These are phyloP conservation scores for Neodiprion lecontei DNA, from an alignment of 1,140 invertebrate genomes.

Conservation along the genomic window DNA sequence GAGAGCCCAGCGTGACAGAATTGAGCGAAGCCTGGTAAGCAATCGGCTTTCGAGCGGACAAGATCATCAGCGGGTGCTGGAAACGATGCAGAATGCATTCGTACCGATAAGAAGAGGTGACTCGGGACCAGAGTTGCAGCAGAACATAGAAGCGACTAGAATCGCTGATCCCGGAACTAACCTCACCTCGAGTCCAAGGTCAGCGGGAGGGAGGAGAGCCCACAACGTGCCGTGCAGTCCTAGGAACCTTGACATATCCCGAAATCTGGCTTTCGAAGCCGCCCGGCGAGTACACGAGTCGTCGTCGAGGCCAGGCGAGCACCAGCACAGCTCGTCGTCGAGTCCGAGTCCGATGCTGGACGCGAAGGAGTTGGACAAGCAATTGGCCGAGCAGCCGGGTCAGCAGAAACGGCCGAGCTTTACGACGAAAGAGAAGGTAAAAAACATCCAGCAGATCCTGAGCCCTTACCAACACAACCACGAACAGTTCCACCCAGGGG, in stretches of 20 bases:
- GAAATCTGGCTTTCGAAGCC: conserved; percentile 39
- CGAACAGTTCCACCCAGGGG: conserved; percentile 26
- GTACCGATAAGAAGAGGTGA: conserved; percentile 41
- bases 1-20: conserved; percentile 33
- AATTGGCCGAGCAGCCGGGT: conserved; percentile 32
- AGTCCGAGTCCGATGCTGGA: conserved; percentile 39
- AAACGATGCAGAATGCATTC: conserved; percentile 38
- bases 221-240: conserved; percentile 37
- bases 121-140: conserved; percentile 32
- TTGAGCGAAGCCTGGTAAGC: conserved; percentile 35
- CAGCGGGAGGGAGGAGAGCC: conserved; percentile 32
- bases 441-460: conserved; percentile 39
- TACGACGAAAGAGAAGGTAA: conserved; percentile 37
- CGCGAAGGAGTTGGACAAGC: conserved; percentile 34
- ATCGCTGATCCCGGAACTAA: conserved; percentile 28
- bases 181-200: conserved; percentile 28
- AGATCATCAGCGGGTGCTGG: conserved; percentile 35
- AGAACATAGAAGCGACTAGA: conserved; percentile 34
- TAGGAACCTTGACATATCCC: conserved; percentile 36
- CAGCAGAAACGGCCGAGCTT: neutral
- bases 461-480: conserved; percentile 44
- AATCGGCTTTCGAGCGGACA: conserved; percentile 37
- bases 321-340: conserved; percentile 34
- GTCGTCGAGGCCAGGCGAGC: conserved; percentile 30
- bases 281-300: conserved; percentile 38